Evolutionary conservation across 2,888 invertebrate species (phyloP), one percentile per base, ranked within the genome.

Genomic region (Tetanocera ferruginea): DNA sequence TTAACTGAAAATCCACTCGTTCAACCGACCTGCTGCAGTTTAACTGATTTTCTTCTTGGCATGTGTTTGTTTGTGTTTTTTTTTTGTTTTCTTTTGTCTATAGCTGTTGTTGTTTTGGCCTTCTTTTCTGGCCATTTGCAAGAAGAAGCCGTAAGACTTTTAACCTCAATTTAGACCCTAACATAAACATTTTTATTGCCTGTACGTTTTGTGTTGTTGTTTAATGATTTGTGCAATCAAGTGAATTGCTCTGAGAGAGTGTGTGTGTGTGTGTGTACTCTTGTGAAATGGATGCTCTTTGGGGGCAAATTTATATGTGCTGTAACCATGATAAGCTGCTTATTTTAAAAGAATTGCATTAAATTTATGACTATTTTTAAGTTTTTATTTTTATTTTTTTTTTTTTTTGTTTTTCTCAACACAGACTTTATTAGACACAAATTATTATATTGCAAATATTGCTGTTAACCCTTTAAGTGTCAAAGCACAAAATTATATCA

Each of bases 131-230:
- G 19, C 43, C 28, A n/a, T 31, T 23, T 69, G 73, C 43, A 77
- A 78, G 60, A 77, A 78, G 60, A 82, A 83, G 78, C 82, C 82
- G 80, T 81, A 82, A 82, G 80, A 83, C 80, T 80, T 81, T 82
- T 83, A 83, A 82, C 82, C 83, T 82, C 81, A 83, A 83, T 83
- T 83, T 82, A 80, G 82, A 80, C 80, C 80, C 66, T 19, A 74
- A 67, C 69, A 55, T 69, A 76, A 69, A 76, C 67, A 57, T 52
- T 66, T 66, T 75, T 75, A 66, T 75, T 75, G 49, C n/a, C 62
- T 31, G 43, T 62, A 31, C 37, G 55, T 55, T 72, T 60, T 34
- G 28, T 71, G 71, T 55, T 71, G 28, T 19, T 71, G 52, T 28
- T 28, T 55, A 71, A 55, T 71, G 31, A 64, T 62, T 74, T 74